Conservation (phyloP, 2,888 invertebrate species). For the Magallana nippona region DNA sequence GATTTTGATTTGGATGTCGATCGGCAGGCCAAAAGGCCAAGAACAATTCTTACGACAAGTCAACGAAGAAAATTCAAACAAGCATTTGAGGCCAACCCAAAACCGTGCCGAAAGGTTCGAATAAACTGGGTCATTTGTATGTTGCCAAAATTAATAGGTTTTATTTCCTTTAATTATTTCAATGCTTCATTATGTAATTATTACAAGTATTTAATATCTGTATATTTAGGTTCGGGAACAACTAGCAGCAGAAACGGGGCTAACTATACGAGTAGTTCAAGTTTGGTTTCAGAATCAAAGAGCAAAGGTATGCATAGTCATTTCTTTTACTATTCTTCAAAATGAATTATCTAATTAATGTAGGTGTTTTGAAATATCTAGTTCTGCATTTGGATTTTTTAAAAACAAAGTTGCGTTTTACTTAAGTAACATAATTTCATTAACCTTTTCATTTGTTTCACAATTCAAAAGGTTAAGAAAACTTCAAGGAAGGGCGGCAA, state of each 20-base stretch:
- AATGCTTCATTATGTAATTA: background rate
- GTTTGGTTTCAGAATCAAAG: constrained; percentile 99
- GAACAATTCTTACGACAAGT: constrained; percentile 97
- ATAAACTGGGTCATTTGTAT: background rate
- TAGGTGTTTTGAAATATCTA: no score
- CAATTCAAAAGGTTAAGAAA: constrained; percentile 46
- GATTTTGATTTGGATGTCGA: constrained; percentile 75
- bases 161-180: background rate
- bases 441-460: no score
- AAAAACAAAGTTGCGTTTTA: no score
- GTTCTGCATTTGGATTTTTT: no score
- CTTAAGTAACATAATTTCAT: no score
- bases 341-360: no score
- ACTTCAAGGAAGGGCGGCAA: constrained; percentile 46
- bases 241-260: constrained; percentile 98
- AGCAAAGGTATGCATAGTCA: constrained; percentile 80
- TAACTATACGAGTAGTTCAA: constrained; percentile 98
- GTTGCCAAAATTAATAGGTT: background rate
- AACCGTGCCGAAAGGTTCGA: constrained; percentile 93
- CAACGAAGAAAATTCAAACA: constrained; percentile 98
- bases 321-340: no score
- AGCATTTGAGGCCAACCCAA: constrained; percentile 98
- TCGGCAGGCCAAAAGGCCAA: constrained; percentile 94
- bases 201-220: background rate
- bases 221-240: constrained; percentile 89